Conservation (phyloP, 2,797 vertebrate genomes). For the Molossus molossus region DNA sequence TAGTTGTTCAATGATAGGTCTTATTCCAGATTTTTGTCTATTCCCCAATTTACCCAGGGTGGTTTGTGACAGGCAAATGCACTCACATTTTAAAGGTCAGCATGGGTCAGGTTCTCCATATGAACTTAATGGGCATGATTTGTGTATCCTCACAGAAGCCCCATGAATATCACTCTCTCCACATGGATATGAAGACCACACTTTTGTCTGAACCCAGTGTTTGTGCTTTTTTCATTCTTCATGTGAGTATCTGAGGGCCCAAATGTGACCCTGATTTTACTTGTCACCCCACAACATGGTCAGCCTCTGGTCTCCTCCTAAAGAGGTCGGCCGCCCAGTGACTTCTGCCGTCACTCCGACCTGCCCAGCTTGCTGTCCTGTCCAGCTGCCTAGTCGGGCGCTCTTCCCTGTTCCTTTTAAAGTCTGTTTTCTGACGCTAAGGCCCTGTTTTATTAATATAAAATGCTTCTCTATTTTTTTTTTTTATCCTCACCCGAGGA, state of each 20-base stretch:
- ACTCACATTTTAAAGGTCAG: conserved; percentile 2
- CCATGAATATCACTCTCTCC: background rate
- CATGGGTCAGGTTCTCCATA: background rate
- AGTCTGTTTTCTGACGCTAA: background rate
- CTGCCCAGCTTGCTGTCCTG: background rate
- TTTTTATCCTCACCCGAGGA: no score
- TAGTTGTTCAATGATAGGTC: background rate
- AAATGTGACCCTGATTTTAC: background rate
- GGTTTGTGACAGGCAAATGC: background rate
- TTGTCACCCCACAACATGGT: background rate
- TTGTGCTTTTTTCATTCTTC: background rate
- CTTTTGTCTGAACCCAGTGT: background rate
- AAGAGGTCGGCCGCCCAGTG: background rate
- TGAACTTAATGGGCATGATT: background rate
- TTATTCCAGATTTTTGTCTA: conserved; percentile 6
- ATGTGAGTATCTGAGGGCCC: background rate
- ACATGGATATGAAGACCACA: background rate
- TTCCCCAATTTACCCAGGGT: background rate
- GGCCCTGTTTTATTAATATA: background rate
- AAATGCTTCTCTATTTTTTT: background rate
- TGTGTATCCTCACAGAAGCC: background rate
- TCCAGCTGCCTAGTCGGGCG: background rate
- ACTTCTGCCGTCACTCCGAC: background rate
- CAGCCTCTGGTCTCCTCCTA: background rate
- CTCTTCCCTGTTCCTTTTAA: background rate